Evolutionary conservation across 1,140 invertebrate species (phyloP).

Genomic region (Drosophila tristis): DNA sequence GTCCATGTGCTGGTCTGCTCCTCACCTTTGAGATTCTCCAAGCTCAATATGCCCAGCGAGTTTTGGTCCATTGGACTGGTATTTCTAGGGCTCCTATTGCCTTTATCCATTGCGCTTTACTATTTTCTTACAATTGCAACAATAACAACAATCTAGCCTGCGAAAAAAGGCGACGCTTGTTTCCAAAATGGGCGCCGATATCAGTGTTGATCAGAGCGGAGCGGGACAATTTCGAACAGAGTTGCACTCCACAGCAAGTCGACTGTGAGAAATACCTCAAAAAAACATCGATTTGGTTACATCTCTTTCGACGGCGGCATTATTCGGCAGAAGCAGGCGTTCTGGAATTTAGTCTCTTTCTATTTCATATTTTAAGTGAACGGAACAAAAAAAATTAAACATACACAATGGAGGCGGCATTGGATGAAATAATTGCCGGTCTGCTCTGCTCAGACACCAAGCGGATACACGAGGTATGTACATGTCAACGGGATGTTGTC

Average conservation of each 20-base stretch:
- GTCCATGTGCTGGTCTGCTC: neutral
- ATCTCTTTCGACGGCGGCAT: no score
- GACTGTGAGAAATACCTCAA: no score
- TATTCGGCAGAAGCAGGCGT: no score
- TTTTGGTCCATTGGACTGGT: slow-evolving; percentile 57
- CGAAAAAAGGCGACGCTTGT: slow-evolving; percentile 58
- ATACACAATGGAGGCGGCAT: slow-evolving; percentile 38
- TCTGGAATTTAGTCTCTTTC: neutral
- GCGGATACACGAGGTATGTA: slow-evolving; percentile 85
- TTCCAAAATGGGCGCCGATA: slow-evolving; percentile 63
- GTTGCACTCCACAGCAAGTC: neutral
- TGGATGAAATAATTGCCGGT: slow-evolving; percentile 72
- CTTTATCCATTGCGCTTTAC: slow-evolving; percentile 55
- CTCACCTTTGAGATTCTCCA: slow-evolving; percentile 73
- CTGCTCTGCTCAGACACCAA: slow-evolving; percentile 74
- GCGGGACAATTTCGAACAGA: neutral
- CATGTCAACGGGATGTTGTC: neutral
- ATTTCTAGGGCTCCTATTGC: slow-evolving; percentile 15
- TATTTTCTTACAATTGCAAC: slow-evolving; percentile 18
- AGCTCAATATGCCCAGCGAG: slow-evolving; percentile 74
- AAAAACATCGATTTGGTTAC: no score
- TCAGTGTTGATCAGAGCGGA: slow-evolving; percentile 20
- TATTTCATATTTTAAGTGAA: neutral
- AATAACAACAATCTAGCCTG: slow-evolving; percentile 25
- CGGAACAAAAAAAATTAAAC: neutral